A percentile compares a stretch with the other conserved stretches of the same genome.
Conservation (phyloP, 1,140 invertebrate species). For the Trypoxylus dichotomus region DNA sequence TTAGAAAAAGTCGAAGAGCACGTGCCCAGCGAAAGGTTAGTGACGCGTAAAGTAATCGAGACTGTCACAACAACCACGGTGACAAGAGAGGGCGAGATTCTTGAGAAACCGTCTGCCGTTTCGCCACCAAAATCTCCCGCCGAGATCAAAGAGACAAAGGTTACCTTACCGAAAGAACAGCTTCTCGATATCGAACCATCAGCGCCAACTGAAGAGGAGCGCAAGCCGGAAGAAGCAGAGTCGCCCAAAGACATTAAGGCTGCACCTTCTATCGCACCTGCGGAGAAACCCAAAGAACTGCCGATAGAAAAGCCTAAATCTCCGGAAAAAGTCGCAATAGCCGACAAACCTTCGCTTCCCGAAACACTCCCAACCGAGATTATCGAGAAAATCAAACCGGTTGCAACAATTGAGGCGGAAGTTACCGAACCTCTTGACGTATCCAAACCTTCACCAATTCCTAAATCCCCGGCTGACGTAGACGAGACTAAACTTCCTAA, state of each 20-base stretch:
- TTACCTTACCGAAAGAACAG: not conserved
- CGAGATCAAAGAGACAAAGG: not conserved
- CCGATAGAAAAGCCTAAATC: no score
- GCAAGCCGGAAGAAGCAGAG: not conserved
- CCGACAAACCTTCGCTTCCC: no score
- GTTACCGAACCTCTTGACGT: no score
- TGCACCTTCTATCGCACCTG: no score
- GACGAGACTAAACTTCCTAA: not conserved
- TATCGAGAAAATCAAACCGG: no score
- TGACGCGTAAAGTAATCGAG: not conserved
- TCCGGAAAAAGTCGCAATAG: no score
- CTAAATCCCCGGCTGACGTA: not conserved
- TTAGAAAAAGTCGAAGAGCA: not conserved
- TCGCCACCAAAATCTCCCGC: not conserved
- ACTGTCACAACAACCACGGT: not conserved
- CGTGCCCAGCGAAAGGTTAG: not conserved
- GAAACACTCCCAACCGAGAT: no score
- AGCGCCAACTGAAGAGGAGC: constrained; percentile 3
- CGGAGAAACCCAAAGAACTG: no score
- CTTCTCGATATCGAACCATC: not conserved
- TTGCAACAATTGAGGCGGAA: no score
- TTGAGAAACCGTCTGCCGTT: not conserved
- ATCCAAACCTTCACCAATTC: not conserved
- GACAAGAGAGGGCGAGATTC: not conserved
- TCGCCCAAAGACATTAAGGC: not conserved